Percentiles rank a stretch among this genome's conserved stretches.
These are phyloP conservation scores for Diachrysia chrysitis DNA, from an alignment of 2,888 invertebrate species.

Conservation along the genomic window DNA sequence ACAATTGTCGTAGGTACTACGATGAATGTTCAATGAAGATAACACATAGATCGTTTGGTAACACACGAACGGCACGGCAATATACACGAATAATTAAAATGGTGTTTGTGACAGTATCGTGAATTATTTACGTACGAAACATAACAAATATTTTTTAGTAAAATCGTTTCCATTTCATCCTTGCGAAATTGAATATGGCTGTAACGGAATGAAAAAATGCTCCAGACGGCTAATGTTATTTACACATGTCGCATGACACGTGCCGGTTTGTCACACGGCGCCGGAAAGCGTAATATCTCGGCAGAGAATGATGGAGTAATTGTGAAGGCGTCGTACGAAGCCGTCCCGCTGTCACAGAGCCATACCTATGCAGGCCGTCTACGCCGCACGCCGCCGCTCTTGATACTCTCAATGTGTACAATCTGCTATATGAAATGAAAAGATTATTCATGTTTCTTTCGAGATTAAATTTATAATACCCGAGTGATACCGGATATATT, in stretches of 20 bases:
- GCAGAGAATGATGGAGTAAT: slow-evolving; percentile 9
- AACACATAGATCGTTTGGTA: slow-evolving; percentile 26
- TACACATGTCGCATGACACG: slow-evolving; percentile 8
- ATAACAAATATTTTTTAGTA: slow-evolving; percentile 15
- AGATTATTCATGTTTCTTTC: slow-evolving; percentile 20
- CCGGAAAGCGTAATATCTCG: slow-evolving; percentile 5
- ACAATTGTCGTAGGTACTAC: slow-evolving; percentile 10
- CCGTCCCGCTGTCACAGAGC: background rate
- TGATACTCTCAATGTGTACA: background rate
- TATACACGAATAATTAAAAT: slow-evolving; percentile 42
- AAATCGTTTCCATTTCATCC: slow-evolving; percentile 20
- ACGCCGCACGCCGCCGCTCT: background rate
- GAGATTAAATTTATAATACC: slow-evolving; percentile 30
- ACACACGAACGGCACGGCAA: slow-evolving; percentile 18
- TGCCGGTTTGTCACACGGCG: slow-evolving; percentile 7
- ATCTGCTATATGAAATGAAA: background rate
- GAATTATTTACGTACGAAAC: slow-evolving; percentile 26
- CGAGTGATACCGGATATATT: slow-evolving; percentile 8
- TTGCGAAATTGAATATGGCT: slow-evolving; percentile 28
- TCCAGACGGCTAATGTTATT: slow-evolving; percentile 13
- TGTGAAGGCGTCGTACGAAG: slow-evolving; percentile 1
- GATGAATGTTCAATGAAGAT: slow-evolving; percentile 29
- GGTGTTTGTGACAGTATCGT: slow-evolving; percentile 25
- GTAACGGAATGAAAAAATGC: slow-evolving; percentile 6
- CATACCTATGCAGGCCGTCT: background rate